Base-by-base conservation (phyloP, 1,140 invertebrate species). In the Calephelis nemesis region DNA sequence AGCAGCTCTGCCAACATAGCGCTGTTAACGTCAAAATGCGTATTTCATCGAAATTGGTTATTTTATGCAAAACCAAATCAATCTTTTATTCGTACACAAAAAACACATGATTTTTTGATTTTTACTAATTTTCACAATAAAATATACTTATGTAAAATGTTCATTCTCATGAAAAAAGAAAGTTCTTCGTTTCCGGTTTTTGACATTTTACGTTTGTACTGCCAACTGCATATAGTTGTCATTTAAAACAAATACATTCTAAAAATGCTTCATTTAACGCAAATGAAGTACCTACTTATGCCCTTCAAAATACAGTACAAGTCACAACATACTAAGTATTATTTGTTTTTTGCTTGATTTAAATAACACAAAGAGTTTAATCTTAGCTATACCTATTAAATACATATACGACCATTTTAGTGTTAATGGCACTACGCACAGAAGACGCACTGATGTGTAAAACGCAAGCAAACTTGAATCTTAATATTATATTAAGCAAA, bases 1-100 rank as follows among this genome's bases (percentile, higher is more conserved):
- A 69, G 69, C 83, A 84, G 66, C 73, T 47, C 63, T 85, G 67
- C 85, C 86, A 90, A 85, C 82, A 64, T 76, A 64, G 65, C 15
- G 9, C 63, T 47, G 58, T 66, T 65, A 62, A 69, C 39, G 70
- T 65, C 74, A 68, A n/a, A 58, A 62, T 54, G 47, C 40, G 19
- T 68, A 60, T 67, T 67, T 62, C 48, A 63, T 60, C 50, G 12
- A n/a, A 19, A 58, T 45, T 58, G 42, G 49, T 66, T 39, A 30
- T 30, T 39, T 10, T 11, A 7, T 12, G 1, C 30, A 30, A 12
- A 12, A 1, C 9, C 11, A 58, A 12, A 30, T 58, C 54, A 12
- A 45, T 7, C 4, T 45, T 45, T 45, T 45, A 45, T 7, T 58
- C n/a, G 4, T 3, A 7, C 12, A 39, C 30, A 39, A 30, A 2